Evolutionary conservation across 1,140 invertebrate species (phyloP), one percentile per base, ranked within the genome.

Genomic region (Steinernema khuongi): DNA sequence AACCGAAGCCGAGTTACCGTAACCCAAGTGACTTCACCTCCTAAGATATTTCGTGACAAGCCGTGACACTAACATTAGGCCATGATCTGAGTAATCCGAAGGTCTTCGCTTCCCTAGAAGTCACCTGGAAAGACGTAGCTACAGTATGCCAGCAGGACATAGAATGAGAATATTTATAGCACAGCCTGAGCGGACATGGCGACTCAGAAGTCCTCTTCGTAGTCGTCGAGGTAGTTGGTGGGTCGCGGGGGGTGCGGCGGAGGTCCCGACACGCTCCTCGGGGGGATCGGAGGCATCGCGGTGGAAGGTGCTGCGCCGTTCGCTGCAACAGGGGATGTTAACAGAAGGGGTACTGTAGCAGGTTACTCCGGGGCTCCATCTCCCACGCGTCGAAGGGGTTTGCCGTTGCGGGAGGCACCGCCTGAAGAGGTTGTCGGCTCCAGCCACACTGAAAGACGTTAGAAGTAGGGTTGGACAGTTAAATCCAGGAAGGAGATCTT

Each of bases 171-270:
- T n/a, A n/a, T n/a, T n/a, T n/a, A n/a, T n/a, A n/a, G n/a, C n/a
- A n/a, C n/a, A n/a, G n/a, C n/a, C n/a, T n/a, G 22, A 60, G 11
- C 50, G 22, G 14, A 22, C 7, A 41, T 41, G 14, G 50, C 50
- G 36, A 60, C 19, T 60, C 50, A 60, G 22, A 60, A 60, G 50
- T 60, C 50, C 14, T 60, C 50, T 60, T 60, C 50, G 19, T 60
- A 60, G 50, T 60, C 50, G 22, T 60, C 50, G 50, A 60, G 50
- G 22, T 60, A 60, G 50, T 60, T 60, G 50, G 36, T 41, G 36
- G 50, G 50, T n/a, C 26, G 14, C 50, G 50, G 50, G 14, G 22
- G 7, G 14, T 41, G 36, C 50, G 19, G 50, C 50, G 50, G 50
- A 60, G 36, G 36, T n/a, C n/a, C 36, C 36, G 14, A 22, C 50